Base-by-base conservation (phyloP, 2,797 vertebrate genomes). In the Rhinogobio ventralis region DNA sequence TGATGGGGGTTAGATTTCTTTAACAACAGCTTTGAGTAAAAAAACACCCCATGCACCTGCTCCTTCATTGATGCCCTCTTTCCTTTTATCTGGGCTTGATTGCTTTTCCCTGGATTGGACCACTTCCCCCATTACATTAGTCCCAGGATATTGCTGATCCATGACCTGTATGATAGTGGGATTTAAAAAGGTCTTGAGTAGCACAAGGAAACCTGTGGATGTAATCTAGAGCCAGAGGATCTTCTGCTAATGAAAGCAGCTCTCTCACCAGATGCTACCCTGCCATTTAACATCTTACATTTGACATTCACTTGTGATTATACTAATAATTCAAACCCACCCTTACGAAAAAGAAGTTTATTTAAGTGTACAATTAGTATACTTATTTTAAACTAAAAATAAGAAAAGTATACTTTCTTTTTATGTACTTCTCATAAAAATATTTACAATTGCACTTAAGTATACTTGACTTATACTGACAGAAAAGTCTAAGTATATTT, bases 31-130 rank as follows among this genome's bases (percentile, higher is more conserved):
- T 81, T 71, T 81, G 75, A 88, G 85, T 81, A 86, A 88, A 87
- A 87, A 88, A 88, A 83, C 49, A 86, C n/a, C 77, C 57, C 60
- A 53, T 76, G 74, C 87, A 89, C 87, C 88, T 89, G 88, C 85
- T 86, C 83, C 80, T 64, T 76, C 79, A 67, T 78, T 23, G 49
- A 77, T 42, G 25, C 71, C 79, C 33, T 17, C 85, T 49, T 81
- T 84, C 72, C 83, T 85, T 89, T 89, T 89, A 89, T 89, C 85
- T 88, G 69, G 42, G 69, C 62, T 85, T 88, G 88, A 89, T 89
- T 89, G 88, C 87, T 88, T 88, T 89, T 82, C 77, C 74, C 76
- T 86, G 73, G 80, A 86, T 86, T 74, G 81, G 42, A 81, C 76
- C 87, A 87, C 85, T 86, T 86, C 80, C 62, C 85, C 86, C 57